Conservation (phyloP, 2,888 invertebrate species). For the Charanyca ferruginea region DNA sequence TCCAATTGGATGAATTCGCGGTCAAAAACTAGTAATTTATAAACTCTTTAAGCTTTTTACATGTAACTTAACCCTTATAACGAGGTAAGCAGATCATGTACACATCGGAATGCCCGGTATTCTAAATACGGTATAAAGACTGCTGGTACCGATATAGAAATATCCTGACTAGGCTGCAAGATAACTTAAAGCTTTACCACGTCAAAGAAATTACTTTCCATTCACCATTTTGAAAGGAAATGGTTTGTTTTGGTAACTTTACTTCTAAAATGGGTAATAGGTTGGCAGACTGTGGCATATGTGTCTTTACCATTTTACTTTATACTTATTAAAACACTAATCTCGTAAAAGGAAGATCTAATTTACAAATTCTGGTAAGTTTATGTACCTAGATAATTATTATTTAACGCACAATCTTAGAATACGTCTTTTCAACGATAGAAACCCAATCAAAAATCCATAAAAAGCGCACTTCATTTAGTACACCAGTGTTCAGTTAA, state of each 20-base stretch:
- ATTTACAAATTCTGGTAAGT: no score
- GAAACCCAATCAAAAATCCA: no score
- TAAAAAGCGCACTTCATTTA: no score
- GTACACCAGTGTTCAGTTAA: no score
- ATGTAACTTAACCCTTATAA: slow-evolving; percentile 41
- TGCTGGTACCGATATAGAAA: slow-evolving; percentile 38
- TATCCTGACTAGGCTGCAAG: slow-evolving; percentile 37
- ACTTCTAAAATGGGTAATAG: neutral
- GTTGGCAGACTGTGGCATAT: neutral
- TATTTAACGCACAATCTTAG: no score
- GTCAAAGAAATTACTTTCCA: slow-evolving; percentile 32
- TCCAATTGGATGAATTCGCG: no score
- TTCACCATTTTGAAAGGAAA: slow-evolving; percentile 15
- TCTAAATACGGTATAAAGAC: slow-evolving; percentile 39
- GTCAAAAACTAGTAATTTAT: no score
- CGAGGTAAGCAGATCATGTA: slow-evolving; percentile 49
- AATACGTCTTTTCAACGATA: no score
- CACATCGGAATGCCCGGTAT: slow-evolving; percentile 46
- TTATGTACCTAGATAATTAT: no score
- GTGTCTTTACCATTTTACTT: neutral
- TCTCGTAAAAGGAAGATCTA: neutral
- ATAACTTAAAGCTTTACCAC: slow-evolving; percentile 33
- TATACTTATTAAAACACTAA: neutral
- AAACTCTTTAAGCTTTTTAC: no score
- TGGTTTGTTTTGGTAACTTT: slow-evolving; percentile 7